These are phyloP conservation scores for Nixonia krombeini DNA, from an alignment of 1,140 invertebrate genomes.

Conservation along the genomic window DNA sequence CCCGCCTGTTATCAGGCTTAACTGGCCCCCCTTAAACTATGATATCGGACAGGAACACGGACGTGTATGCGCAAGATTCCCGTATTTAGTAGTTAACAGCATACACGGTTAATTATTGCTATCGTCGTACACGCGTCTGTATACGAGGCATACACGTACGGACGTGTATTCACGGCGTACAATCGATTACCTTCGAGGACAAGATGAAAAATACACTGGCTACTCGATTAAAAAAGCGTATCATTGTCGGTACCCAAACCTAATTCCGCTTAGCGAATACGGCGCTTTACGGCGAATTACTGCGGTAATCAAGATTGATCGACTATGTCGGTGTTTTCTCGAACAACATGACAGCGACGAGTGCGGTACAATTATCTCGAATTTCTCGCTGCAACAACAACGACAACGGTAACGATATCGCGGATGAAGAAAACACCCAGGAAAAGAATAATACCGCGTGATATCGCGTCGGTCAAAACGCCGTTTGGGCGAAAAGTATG, in stretches of 20 bases:
- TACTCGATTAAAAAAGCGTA: too few species aligned
- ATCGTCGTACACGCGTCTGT: conserved; percentile 11
- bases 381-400: not conserved
- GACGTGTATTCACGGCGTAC: conserved; percentile 4
- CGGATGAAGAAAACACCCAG: not conserved
- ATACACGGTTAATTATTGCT: conserved; percentile 22
- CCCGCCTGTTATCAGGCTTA: too few species aligned
- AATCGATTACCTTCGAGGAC: conserved; percentile 26
- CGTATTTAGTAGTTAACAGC: conserved; percentile 10
- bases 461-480: not conserved
- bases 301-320: not conserved
- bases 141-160: conserved; percentile 9
- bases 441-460: not conserved
- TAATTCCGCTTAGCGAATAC: too few species aligned
- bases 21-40: too few species aligned
- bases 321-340: not conserved
- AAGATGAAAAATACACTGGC: too few species aligned
- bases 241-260: too few species aligned
- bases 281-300: not conserved
- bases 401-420: not conserved
- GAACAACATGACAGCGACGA: not conserved
- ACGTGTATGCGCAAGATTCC: not conserved
- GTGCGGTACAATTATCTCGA: not conserved
- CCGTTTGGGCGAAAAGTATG: too few species aligned
- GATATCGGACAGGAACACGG: too few species aligned